phyloP scores from a whole-genome alignment of 2,888 invertebrate genomes.

The Leptura quadrifasciata region DNA sequence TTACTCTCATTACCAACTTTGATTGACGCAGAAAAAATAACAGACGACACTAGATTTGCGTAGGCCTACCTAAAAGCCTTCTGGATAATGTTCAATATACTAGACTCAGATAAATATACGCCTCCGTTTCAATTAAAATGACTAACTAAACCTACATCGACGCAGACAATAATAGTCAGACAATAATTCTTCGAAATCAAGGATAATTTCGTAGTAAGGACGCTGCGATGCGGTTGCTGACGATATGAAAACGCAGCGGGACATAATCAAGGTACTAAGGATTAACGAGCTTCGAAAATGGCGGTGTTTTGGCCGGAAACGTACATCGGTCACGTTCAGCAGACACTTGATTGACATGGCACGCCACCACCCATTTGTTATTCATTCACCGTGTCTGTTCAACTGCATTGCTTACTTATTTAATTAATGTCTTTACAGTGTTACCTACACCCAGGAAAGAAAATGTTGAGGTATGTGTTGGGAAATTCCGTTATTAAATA shows the following conservation, averaged over 20 bases:
- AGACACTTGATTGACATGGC: slow-evolving; percentile 56
- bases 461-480: slow-evolving; percentile 22
- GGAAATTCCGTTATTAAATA: slow-evolving; percentile 11
- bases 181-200: slow-evolving; percentile 16
- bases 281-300: slow-evolving; percentile 52
- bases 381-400: slow-evolving; percentile 57
- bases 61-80: not conserved
- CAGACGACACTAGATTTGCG: not conserved
- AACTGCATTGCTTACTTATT: slow-evolving; percentile 54
- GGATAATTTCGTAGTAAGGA: slow-evolving; percentile 21
- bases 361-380: slow-evolving; percentile 59
- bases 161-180: slow-evolving; percentile 1
- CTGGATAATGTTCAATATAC: slow-evolving; percentile 1
- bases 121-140: slow-evolving; percentile 2
- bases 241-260: slow-evolving; percentile 47
- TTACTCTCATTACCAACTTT: not conserved
- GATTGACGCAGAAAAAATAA: not conserved
- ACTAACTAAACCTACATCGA: not conserved
- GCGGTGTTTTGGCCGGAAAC: slow-evolving; percentile 49
- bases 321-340: slow-evolving; percentile 55
- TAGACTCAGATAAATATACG: slow-evolving; percentile 3
- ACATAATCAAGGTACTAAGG: slow-evolving; percentile 51
- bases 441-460: slow-evolving; percentile 3
- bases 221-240: slow-evolving; percentile 46
- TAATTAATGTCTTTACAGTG: slow-evolving; percentile 49